A percentile compares a stretch with the other conserved stretches of the same genome.
Evolutionary conservation across 2,113 vertebrate genomes (phyloP).

Genomic region (Pluvianellus socialis): DNA sequence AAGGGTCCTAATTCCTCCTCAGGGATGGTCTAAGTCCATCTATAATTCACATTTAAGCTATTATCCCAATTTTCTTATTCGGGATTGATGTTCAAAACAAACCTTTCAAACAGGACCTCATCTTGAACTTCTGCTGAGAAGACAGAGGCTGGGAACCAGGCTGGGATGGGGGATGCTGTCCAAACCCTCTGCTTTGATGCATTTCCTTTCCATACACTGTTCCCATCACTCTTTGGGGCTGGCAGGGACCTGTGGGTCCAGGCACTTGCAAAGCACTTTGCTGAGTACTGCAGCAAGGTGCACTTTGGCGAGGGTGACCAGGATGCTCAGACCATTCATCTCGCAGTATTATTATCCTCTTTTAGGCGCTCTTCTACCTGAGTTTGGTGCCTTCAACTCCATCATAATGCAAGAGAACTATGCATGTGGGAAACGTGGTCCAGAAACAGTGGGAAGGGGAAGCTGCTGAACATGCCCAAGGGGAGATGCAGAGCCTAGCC

Average conservation of each 20-base stretch:
- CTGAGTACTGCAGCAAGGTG: not conserved
- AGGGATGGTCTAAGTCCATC: not conserved
- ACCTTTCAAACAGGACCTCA: not conserved
- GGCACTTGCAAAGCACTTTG: not conserved
- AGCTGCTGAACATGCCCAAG: rapidly evolving
- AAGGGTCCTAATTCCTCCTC: not conserved
- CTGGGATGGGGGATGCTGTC: not conserved
- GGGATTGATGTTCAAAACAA: not conserved
- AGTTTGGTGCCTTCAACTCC: not conserved
- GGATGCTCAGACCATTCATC: not conserved
- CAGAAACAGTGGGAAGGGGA: not conserved
- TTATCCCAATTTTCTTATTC: not conserved
- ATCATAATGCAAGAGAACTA: not conserved
- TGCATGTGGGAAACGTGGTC: not conserved
- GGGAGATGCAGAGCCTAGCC: not conserved
- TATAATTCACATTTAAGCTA: not conserved
- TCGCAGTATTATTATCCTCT: not conserved
- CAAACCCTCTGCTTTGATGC: not conserved
- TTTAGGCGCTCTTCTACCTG: rapidly evolving
- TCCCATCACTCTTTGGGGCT: not conserved
- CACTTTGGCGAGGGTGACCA: not conserved
- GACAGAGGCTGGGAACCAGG: not conserved
- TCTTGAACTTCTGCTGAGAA: not conserved
- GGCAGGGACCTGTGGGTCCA: not conserved
- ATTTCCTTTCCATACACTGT: rapidly evolving